Percentiles rank a stretch among this genome's conserved stretches.
These are phyloP conservation scores for Calephelis perditalis DNA, from an alignment of 2,888 invertebrate species.

Conservation along the genomic window DNA sequence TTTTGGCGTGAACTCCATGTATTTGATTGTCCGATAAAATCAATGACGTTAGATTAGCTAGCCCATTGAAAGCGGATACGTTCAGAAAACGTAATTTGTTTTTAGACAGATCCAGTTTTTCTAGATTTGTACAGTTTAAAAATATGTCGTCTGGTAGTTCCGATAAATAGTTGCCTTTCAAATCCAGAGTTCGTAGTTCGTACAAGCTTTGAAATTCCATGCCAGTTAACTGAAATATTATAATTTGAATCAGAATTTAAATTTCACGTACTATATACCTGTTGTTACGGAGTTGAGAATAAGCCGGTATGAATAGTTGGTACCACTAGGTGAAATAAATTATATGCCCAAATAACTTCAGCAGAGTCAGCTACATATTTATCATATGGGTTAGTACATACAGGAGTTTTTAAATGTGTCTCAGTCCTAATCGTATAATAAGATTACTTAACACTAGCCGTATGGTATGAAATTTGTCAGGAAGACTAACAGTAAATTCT, in stretches of 20 bases:
- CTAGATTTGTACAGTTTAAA: constrained; percentile 72
- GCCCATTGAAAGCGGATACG: constrained; percentile 78
- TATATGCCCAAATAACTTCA: too few relatives aligned
- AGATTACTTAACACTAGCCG: too few relatives aligned
- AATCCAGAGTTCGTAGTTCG: constrained; percentile 80
- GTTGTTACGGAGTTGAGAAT: too few relatives aligned
- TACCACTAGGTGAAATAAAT: too few relatives aligned
- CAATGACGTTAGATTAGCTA: constrained; percentile 81
- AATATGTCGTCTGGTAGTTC: constrained; percentile 78
- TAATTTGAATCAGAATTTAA: constrained; percentile 1
- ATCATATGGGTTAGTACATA: too few relatives aligned
- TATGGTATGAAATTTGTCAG: too few relatives aligned
- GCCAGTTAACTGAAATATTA: constrained; percentile 66
- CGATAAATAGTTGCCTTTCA: constrained; percentile 82
- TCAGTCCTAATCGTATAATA: too few relatives aligned
- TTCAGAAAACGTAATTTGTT: constrained; percentile 82
- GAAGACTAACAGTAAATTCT: too few relatives aligned
- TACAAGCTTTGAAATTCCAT: constrained; percentile 75
- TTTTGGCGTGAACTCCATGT: constrained; percentile 78
- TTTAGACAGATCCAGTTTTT: constrained; percentile 82
- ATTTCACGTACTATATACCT: too few relatives aligned
- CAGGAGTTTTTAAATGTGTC: too few relatives aligned
- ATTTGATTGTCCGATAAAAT: constrained; percentile 85
- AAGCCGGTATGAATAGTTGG: too few relatives aligned
- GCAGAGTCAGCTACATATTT: too few relatives aligned